Percentiles rank a stretch among this genome's conserved stretches.
Evolutionary conservation across 2,888 invertebrate genomes (phyloP).

Genomic region (Trichopria drosophilae): DNA sequence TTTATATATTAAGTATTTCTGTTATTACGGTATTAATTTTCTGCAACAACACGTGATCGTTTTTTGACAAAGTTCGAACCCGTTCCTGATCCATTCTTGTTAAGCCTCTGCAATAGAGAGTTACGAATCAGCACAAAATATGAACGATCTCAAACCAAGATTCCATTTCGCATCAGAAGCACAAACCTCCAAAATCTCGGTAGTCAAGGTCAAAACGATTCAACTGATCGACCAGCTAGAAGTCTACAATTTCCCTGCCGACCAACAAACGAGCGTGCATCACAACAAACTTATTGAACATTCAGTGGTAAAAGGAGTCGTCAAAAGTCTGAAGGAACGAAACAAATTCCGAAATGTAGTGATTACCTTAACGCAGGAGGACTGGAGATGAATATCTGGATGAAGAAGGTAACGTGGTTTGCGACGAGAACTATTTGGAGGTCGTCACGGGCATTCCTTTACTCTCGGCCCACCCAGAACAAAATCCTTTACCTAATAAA

Average conservation of each 20-base stretch:
- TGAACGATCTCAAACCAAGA: constrained; percentile 29
- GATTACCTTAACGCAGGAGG: constrained; percentile 26
- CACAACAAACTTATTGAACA: constrained; percentile 30
- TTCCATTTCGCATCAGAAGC: constrained; percentile 31
- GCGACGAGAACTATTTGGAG: constrained; percentile 25
- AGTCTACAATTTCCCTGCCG: constrained; percentile 29
- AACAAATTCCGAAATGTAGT: constrained; percentile 29
- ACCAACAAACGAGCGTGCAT: constrained; percentile 16
- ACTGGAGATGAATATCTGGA: constrained; percentile 29
- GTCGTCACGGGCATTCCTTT: constrained; percentile 4
- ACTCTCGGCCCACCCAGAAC: not conserved
- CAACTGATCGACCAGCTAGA: constrained; percentile 30
- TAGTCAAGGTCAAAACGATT: constrained; percentile 25
- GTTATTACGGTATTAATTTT: constrained; percentile 1
- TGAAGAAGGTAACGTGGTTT: constrained; percentile 34
- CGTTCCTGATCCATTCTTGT: no score
- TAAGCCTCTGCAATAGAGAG: constrained; percentile 4
- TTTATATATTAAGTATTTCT: not conserved
- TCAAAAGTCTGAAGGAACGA: constrained; percentile 29
- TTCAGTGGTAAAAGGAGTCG: constrained; percentile 22
- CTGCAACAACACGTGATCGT: constrained; percentile 4
- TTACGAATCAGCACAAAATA: constrained; percentile 34
- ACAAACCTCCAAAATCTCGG: constrained; percentile 15
- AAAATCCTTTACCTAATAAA: constrained; percentile 12
- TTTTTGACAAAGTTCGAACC: no score